Conservation (phyloP, 2,888 invertebrate genomes). For the Brenthis hecate region DNA sequence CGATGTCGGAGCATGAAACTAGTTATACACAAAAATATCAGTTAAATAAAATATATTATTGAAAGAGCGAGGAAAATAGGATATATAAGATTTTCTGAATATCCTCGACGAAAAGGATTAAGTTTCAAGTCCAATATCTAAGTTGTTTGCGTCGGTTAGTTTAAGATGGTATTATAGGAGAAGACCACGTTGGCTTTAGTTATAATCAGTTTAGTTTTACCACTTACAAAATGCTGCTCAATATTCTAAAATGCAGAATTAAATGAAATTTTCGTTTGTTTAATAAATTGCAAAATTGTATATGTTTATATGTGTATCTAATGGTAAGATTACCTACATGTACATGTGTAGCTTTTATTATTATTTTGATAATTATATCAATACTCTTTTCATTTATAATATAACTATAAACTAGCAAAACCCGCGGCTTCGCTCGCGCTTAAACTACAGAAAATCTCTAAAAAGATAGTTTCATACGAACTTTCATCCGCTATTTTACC, state of each 20-base stretch:
- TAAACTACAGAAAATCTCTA: too few relatives aligned
- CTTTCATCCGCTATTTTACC: too few relatives aligned
- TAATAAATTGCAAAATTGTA: not conserved
- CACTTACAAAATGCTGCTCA: not conserved
- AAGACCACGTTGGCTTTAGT: conserved; percentile 20
- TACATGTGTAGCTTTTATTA: too few relatives aligned
- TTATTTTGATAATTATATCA: too few relatives aligned
- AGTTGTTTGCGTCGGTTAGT: conserved; percentile 34
- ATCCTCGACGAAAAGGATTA: conserved; percentile 26
- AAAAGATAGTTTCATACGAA: too few relatives aligned
- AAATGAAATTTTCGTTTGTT: not conserved
- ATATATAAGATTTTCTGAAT: conserved; percentile 24
- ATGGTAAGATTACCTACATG: too few relatives aligned
- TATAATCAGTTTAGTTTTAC: conserved; percentile 20
- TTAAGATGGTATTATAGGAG: conserved; percentile 29
- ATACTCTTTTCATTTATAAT: too few relatives aligned
- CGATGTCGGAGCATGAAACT: too few relatives aligned
- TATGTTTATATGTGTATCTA: too few relatives aligned
- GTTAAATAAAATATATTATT: conserved; percentile 15
- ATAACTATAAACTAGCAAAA: too few relatives aligned
- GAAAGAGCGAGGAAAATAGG: conserved; percentile 5
- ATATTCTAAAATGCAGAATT: not conserved
- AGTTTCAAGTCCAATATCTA: conserved; percentile 29
- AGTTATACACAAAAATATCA: too few relatives aligned
- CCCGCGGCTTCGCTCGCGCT: too few relatives aligned